Base-by-base conservation (phyloP, 1,140 invertebrate species). In the Calliphora vicina region DNA sequence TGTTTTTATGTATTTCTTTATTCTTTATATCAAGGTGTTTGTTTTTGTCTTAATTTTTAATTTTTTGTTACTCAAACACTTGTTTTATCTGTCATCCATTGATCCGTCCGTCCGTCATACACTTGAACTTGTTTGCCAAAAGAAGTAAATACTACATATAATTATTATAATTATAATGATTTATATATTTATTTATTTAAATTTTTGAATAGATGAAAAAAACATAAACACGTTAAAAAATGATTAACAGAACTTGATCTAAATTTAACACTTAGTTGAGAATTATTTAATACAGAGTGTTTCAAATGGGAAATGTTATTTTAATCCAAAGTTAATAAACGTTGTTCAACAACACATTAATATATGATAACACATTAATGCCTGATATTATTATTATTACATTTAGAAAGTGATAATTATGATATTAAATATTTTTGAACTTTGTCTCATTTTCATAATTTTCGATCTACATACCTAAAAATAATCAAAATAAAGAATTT, bases 121-220 rank as follows among this genome's bases (percentile, higher is more conserved):
- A 67, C 61, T 67, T 67, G 61, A 67, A 67, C 61, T 67, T 67
- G 61, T 67, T 67, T 25, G 61, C 61, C 61, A 67, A 57, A 57
- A 57, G n/a, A 57, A 17, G n/a, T 6, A 57, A n/a, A 17, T 6
- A 57, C 15, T n/a, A n/a, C n/a, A n/a, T n/a, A n/a, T n/a, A n/a
- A n/a, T n/a, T n/a, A 57, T 17, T 2, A 35, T 5, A 57, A 57
- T 57, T 57, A 57, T 57, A 57, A 57, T 57, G 50, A 57, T 57
- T 57, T 57, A 57, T 57, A 17, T 57, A 57, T 57, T 13, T 17
- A 57, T 57, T 8, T 35, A n/a, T 57, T 57, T 57, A 57, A 57
- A 17, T n/a, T 57, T 15, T 13, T 15, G 50, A 57, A 57, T 57
- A 57, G 15, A 45, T 45, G 43, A 4, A 57, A 17, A n/a, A 57